Evolutionary conservation across 2,888 invertebrate species (phyloP), one percentile per base, ranked within the genome.

Genomic region (Polyploca ridens): DNA sequence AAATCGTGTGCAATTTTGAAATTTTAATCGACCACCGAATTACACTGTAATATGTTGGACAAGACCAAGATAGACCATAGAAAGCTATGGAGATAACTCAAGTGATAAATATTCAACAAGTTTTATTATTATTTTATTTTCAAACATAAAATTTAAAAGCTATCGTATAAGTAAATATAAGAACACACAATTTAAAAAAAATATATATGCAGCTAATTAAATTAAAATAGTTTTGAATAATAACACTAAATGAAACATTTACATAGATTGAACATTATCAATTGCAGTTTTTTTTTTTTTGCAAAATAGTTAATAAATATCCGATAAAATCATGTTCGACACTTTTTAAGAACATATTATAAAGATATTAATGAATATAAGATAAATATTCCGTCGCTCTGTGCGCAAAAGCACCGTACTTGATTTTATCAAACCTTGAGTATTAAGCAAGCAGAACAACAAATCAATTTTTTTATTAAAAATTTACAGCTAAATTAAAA

Each of bases 11-110:
- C 73, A 72, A 72, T 81, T 82, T 78, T 79, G 79, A 79, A 84
- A 84, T 77, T 76, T 74, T 75, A 78, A 78, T 79, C 77, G 76
- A 80, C 79, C 83, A 85, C 85, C 82, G 85, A 82, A 85, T 85
- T 85, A 85, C 85, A 81, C 81, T 75, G 73, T 72, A 65, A 69
- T 77, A 74, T 67, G 75, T 76, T 77, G 71, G 4, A 76, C 76
- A 77, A 73, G 70, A 76, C 76, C 74, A 78, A 67, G 71, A 66
- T 63, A 44, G 67, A 54, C 77, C 70, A 72, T 19, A 49, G 62
- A 54, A 64, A 64, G 19, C 11, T n/a, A 14, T 74, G 64, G 82
- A 84, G 77, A 19, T 14, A 46, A 10, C 62, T 13, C 13, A 46
- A 46, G 13, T 58, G 33, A 27, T 54, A 54, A 54, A 54, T 54